phyloP scores from a whole-genome alignment of 2,113 vertebrate species.

The Catharus fuscescens region DNA sequence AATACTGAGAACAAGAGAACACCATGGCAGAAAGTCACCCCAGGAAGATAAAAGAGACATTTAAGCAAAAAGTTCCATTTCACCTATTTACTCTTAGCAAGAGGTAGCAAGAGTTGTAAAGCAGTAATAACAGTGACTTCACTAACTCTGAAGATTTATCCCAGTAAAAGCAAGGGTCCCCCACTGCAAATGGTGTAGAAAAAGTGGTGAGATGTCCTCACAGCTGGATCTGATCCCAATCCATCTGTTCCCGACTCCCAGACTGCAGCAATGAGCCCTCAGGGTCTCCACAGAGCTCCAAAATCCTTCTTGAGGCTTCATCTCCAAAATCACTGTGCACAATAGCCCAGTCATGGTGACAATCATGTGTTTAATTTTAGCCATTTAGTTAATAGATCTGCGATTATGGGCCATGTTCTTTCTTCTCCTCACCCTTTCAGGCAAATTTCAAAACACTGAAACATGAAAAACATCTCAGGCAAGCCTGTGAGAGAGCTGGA shows the following conservation, averaged over 20 bases:
- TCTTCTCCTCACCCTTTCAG: not conserved
- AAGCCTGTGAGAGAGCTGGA: not conserved
- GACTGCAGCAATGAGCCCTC: not conserved
- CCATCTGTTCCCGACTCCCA: not conserved
- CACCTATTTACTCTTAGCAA: not conserved
- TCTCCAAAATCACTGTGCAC: not conserved
- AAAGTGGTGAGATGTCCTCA: not conserved
- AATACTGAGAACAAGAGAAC: not conserved
- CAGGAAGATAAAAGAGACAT: conserved; percentile 24
- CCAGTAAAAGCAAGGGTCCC: not conserved
- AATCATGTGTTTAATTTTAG: not conserved
- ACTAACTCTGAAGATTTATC: not conserved
- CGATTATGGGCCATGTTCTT: not conserved
- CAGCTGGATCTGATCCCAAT: not conserved
- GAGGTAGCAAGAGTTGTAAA: not conserved
- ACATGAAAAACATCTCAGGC: too few relatives aligned
- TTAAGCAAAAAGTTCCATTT: not conserved
- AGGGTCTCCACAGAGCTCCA: not conserved
- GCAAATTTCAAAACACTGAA: not conserved
- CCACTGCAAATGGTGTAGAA: not conserved
- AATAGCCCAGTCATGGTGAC: not conserved
- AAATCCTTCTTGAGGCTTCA: not conserved
- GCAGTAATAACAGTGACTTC: not conserved
- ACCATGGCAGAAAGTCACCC: not conserved
- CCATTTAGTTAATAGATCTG: not conserved